Evolutionary conservation across 2,113 vertebrate species (phyloP).

Genomic region (Aspidoscelis tigris): DNA sequence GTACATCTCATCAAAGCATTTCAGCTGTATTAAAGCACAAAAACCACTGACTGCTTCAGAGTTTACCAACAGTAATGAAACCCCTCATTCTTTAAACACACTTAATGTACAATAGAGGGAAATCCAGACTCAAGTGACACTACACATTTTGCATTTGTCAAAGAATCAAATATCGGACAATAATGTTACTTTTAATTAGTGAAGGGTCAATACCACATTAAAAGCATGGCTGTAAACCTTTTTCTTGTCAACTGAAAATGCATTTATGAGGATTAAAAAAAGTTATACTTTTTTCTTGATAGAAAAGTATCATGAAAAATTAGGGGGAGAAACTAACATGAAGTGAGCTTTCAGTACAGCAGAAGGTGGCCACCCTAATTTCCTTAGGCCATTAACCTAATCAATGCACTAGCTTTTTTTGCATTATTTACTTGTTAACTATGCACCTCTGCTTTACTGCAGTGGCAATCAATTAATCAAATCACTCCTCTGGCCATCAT

Average conservation of each 20-base stretch:
- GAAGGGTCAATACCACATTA: constrained; percentile 47
- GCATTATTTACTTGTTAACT: neutral
- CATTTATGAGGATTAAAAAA: neutral
- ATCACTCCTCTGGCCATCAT: neutral
- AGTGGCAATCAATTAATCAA: neutral
- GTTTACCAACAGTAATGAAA: neutral
- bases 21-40: neutral
- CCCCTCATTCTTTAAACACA: neutral
- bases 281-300: constrained; percentile 18
- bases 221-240: constrained; percentile 13
- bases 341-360: constrained; percentile 1
- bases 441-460: neutral
- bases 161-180: constrained; percentile 37
- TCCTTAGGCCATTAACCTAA: constrained; percentile 16
- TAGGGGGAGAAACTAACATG: constrained; percentile 10
- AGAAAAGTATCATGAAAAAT: neutral
- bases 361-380: constrained; percentile 55
- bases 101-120: neutral
- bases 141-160: neutral
- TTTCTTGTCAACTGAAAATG: constrained; percentile 27
- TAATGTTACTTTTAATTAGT: constrained; percentile 32
- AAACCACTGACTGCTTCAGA: neutral
- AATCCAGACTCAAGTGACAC: neutral
- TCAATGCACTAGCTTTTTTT: neutral
- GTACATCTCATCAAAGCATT: neutral